Percentiles rank a stretch among this genome's conserved stretches.
phyloP scores from a whole-genome alignment of 1,140 invertebrate species.

The Mycetomoellerius zeteki region DNA sequence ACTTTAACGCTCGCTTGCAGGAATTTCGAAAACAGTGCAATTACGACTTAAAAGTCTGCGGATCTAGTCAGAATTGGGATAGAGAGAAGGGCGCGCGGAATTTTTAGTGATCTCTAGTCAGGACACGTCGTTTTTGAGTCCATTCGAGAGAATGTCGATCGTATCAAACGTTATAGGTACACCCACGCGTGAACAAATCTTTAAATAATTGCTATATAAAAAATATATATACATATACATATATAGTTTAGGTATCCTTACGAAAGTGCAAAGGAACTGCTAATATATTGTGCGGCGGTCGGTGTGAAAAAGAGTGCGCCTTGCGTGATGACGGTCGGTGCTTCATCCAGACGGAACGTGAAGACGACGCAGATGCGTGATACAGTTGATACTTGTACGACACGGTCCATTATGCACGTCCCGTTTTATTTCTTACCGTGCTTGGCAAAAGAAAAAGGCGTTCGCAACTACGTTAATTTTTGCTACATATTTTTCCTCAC shows the following conservation, averaged over 20 bases:
- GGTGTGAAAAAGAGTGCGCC: constrained; percentile 25
- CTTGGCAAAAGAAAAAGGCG: background rate
- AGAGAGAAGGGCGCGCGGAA: constrained; percentile 17
- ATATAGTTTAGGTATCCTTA: constrained; percentile 52
- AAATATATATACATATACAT: constrained; percentile 17
- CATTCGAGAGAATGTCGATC: constrained; percentile 45
- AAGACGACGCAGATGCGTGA: background rate
- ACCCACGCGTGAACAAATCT: constrained; percentile 47
- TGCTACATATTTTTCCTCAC: background rate
- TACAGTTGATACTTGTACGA: constrained; percentile 5
- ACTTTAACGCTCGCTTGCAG: constrained; percentile 66
- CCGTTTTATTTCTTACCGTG: background rate
- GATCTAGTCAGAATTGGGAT: constrained; percentile 68
- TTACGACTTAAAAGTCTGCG: constrained; percentile 63
- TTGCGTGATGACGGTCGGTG: constrained; percentile 18
- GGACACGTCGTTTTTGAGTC: constrained; percentile 45
- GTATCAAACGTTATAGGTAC: constrained; percentile 21
- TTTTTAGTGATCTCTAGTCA: constrained; percentile 67
- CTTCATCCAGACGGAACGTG: constrained; percentile 15
- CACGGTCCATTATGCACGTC: constrained; percentile 16
- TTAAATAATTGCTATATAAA: constrained; percentile 55
- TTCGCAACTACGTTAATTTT: background rate
- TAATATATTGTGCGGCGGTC: constrained; percentile 59
- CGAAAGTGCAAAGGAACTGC: constrained; percentile 52
- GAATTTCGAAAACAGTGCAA: constrained; percentile 72